Evolutionary conservation across 2,797 vertebrate species (phyloP), one percentile per base, ranked within the genome.

Genomic region (Rhadinocentrus ornatus): DNA sequence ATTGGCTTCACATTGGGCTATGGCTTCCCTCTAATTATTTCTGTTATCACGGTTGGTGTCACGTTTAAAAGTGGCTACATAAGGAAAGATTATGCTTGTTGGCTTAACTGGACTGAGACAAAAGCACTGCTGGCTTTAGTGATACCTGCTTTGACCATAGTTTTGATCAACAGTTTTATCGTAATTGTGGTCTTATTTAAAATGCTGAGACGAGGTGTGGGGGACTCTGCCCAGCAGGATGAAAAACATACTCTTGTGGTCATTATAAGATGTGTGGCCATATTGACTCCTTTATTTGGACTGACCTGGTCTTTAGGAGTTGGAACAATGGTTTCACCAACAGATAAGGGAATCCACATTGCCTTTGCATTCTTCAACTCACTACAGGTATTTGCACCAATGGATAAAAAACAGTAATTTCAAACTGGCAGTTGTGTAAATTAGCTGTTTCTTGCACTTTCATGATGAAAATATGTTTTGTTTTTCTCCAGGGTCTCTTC

Each of bases 291-390:
- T 0, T 89, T 98, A 26, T 89, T 99, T 77, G 97, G 96, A 26
- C 92, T 98, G 50, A 98, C 97, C 1, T 98, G 97, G 97, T 93
- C 92, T 69, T 93, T 99, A 27, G 97, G 97, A 64, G 77, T 99
- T 34, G 95, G 94, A 67, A 95, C 90, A 0, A 60, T 96, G 76
- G 0, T 89, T 22, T 72, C 67, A 0, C 84, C 69, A 37, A 71
- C 24, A 41, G 66, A 82, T 12, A 0, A 12, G n/a, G 90, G 84
- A 57, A 61, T 94, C 73, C 91, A 94, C 29, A 83, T 93, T 50
- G 82, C 88, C n/a, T 94, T 94, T 64, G 86, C 93, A 41, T 78
- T 93, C 81, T 91, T 94, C 81, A 94, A 94, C 80, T 93, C 93
- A 55, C 62, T 94, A 8, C 93, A 94, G 92, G 93, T 94, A 93